Conservation (phyloP, 2,797 vertebrate species). For the Sciurus vulgaris region DNA sequence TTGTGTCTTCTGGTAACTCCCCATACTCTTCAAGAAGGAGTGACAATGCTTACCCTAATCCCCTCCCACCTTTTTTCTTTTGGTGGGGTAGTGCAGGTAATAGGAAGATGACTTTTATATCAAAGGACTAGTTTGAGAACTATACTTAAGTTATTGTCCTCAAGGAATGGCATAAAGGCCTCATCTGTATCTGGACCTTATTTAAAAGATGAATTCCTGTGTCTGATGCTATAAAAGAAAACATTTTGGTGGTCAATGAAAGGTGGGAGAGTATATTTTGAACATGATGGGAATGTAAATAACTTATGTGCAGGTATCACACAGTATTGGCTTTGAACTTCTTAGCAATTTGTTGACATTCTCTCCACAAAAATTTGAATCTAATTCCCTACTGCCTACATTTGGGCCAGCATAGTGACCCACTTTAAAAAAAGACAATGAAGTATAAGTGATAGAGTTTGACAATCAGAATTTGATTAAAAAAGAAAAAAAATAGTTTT, state of each 20-base stretch:
- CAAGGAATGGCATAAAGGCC: not conserved
- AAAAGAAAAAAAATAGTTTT: not conserved
- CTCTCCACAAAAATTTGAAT: not conserved
- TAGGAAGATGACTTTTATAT: not conserved
- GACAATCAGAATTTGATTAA: not conserved
- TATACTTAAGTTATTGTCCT: not conserved
- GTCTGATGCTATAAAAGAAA: not conserved
- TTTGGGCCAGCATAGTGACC: not conserved
- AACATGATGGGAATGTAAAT: not conserved
- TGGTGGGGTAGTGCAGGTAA: not conserved
- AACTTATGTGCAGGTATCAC: not conserved
- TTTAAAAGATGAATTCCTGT: not conserved
- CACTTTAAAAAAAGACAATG: not conserved
- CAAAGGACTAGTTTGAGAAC: not conserved
- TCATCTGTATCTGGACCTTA: not conserved
- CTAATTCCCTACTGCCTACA: not conserved
- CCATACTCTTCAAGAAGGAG: not conserved
- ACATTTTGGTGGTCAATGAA: not conserved
- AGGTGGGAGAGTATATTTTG: not conserved
- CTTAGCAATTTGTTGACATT: not conserved
- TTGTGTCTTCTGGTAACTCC: not conserved
- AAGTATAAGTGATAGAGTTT: not conserved
- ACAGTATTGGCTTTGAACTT: not conserved
- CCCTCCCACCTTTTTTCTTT: not conserved
- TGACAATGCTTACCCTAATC: not conserved